phyloP scores from a whole-genome alignment of 2,797 vertebrate species.

The Neosilurus hyrtlii region DNA sequence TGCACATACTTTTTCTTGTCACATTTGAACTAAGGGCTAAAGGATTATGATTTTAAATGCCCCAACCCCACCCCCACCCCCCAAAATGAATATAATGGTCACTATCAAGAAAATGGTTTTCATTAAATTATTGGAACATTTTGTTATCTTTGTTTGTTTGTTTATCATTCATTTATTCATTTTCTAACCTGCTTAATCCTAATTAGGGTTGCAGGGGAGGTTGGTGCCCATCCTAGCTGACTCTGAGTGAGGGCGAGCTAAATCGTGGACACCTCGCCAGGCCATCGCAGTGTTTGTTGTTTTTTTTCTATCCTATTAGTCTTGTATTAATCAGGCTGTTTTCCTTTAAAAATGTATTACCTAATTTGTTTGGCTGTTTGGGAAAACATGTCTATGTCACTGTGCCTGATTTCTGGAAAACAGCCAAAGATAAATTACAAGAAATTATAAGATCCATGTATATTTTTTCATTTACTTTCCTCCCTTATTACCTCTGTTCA shows the following conservation, averaged over 20 bases:
- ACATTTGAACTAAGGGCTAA: neutral
- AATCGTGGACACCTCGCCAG: no score
- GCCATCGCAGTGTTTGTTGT: neutral
- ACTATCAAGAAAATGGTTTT: neutral
- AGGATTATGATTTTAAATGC: neutral
- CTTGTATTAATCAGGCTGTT: neutral
- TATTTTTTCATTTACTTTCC: neutral
- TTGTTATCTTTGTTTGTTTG: no score
- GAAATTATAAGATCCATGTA: neutral
- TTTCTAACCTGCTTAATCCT: no score
- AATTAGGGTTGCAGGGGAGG: no score
- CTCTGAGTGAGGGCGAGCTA: no score
- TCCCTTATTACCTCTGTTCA: neutral
- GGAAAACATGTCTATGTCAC: neutral
- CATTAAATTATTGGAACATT: neutral
- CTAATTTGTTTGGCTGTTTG: neutral
- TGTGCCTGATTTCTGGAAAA: neutral
- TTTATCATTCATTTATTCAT: no score
- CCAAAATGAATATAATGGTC: neutral
- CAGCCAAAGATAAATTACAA: neutral
- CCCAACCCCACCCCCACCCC: no score
- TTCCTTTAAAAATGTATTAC: neutral
- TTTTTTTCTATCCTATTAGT: neutral
- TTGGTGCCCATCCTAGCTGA: no score
- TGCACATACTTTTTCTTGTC: neutral